These are phyloP conservation scores for Xylocopa sonorina DNA, from an alignment of 1,140 invertebrate genomes.

Conservation along the genomic window DNA sequence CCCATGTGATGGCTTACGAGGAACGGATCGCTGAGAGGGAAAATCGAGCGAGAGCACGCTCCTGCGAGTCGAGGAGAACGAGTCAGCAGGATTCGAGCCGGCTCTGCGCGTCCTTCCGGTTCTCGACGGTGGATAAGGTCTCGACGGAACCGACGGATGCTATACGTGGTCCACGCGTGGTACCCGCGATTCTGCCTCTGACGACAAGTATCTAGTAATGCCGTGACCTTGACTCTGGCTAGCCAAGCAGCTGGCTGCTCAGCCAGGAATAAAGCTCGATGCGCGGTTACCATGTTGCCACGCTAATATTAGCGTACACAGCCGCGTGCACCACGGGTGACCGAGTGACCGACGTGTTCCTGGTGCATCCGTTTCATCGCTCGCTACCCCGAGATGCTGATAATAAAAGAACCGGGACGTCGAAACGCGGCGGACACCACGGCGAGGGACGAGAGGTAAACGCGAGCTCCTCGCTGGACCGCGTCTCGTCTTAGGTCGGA, in stretches of 20 bases:
- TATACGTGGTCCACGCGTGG: slow-evolving; percentile 33
- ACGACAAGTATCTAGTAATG: slow-evolving; percentile 70
- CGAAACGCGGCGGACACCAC: background rate
- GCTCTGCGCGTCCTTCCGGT: background rate
- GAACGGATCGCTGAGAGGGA: background rate
- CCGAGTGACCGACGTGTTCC: slow-evolving; percentile 65
- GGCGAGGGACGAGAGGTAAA: too few relatives aligned
- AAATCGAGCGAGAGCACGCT: too few relatives aligned
- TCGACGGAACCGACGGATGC: background rate
- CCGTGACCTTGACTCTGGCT: slow-evolving; percentile 80
- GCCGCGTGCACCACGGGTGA: slow-evolving; percentile 73
- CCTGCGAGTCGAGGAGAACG: too few relatives aligned
- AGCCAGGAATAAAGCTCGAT: slow-evolving; percentile 75
- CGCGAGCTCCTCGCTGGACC: background rate
- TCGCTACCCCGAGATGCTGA: slow-evolving; percentile 15
- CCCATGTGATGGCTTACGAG: background rate
- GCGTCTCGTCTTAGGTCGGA: background rate
- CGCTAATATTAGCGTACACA: slow-evolving; percentile 78
- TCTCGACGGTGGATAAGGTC: background rate
- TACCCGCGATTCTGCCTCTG: slow-evolving; percentile 49
- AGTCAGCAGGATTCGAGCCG: background rate
- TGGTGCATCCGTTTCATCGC: slow-evolving; percentile 56
- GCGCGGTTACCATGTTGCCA: slow-evolving; percentile 77
- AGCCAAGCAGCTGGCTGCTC: slow-evolving; percentile 76
- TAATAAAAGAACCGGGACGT: slow-evolving; percentile 11